Conservation (phyloP, 2,888 invertebrate species). For the Caenorhabditis uteleia region DNA sequence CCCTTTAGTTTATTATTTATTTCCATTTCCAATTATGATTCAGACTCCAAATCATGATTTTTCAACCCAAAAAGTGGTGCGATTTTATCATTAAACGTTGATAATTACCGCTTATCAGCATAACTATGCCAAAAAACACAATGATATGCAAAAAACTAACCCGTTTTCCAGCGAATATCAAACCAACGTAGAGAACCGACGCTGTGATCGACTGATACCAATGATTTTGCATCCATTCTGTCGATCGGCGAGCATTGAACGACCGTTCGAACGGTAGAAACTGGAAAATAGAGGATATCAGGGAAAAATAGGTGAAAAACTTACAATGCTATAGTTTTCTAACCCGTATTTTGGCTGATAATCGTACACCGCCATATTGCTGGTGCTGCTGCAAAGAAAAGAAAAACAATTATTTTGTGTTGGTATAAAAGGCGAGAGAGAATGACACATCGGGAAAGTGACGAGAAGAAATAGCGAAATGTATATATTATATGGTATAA, state of each 20-base stretch:
- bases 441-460: too few relatives aligned
- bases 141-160: slow-evolving; percentile 67
- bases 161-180: slow-evolving; percentile 90
- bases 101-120: slow-evolving; percentile 11
- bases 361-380: slow-evolving; percentile 67
- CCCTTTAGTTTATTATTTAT: too few relatives aligned
- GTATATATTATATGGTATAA: too few relatives aligned
- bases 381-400: too few relatives aligned
- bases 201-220: slow-evolving; percentile 75
- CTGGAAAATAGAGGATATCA: slow-evolving; percentile 9
- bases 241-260: slow-evolving; percentile 86
- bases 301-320: slow-evolving; percentile 3
- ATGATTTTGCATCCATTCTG: slow-evolving; percentile 85
- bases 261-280: slow-evolving; percentile 93
- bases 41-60: not conserved
- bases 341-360: slow-evolving; percentile 65
- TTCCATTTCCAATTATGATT: too few relatives aligned
- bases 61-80: not conserved
- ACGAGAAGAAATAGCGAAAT: too few relatives aligned
- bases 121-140: slow-evolving; percentile 18
- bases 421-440: too few relatives aligned
- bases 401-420: too few relatives aligned
- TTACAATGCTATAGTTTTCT: slow-evolving; percentile 81
- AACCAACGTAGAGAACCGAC: slow-evolving; percentile 87
- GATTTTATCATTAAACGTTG: slow-evolving; percentile 12